Evolutionary conservation across 1,140 invertebrate genomes (phyloP).

Genomic region (Drosophila tsacasi): DNA sequence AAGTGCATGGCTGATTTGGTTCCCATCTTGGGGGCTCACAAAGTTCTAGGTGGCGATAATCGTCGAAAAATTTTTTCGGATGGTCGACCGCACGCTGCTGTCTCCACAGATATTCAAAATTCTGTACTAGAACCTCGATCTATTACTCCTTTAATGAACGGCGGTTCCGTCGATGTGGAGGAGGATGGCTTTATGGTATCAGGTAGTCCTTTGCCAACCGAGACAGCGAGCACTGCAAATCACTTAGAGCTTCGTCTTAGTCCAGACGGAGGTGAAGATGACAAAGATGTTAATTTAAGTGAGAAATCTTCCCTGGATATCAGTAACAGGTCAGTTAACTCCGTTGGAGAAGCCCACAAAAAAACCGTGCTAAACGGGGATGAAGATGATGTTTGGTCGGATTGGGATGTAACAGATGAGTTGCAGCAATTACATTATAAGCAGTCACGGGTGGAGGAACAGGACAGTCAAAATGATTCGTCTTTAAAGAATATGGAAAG

Average conservation of each 20-base stretch:
- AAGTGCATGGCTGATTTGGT: slow-evolving; percentile 92
- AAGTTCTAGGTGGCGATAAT: slow-evolving; percentile 93
- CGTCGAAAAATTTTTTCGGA: slow-evolving; percentile 93
- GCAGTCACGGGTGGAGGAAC: not conserved
- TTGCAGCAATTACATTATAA: slow-evolving; percentile 53
- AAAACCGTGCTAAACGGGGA: slow-evolving; percentile 71
- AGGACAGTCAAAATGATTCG: slow-evolving; percentile 16
- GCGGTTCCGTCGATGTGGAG: slow-evolving; percentile 57
- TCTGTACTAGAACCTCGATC: slow-evolving; percentile 76
- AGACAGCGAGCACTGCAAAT: slow-evolving; percentile 43
- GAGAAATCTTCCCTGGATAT: slow-evolving; percentile 44
- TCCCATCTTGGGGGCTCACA: slow-evolving; percentile 90
- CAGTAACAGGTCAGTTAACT: slow-evolving; percentile 6
- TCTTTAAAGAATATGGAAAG: slow-evolving; percentile 27
- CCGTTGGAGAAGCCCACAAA: slow-evolving; percentile 9
- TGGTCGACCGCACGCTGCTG: slow-evolving; percentile 88
- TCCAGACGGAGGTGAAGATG: slow-evolving; percentile 92
- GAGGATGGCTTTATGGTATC: slow-evolving; percentile 73
- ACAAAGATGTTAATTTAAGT: slow-evolving; percentile 85
- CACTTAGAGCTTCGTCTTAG: slow-evolving; percentile 90
- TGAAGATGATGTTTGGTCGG: slow-evolving; percentile 89
- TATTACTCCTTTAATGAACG: slow-evolving; percentile 78
- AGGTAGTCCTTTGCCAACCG: slow-evolving; percentile 68
- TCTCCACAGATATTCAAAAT: slow-evolving; percentile 45
- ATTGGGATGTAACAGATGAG: slow-evolving; percentile 89